Conservation (phyloP, 2,888 invertebrate genomes). For the Hanleya hanleyi region DNA sequence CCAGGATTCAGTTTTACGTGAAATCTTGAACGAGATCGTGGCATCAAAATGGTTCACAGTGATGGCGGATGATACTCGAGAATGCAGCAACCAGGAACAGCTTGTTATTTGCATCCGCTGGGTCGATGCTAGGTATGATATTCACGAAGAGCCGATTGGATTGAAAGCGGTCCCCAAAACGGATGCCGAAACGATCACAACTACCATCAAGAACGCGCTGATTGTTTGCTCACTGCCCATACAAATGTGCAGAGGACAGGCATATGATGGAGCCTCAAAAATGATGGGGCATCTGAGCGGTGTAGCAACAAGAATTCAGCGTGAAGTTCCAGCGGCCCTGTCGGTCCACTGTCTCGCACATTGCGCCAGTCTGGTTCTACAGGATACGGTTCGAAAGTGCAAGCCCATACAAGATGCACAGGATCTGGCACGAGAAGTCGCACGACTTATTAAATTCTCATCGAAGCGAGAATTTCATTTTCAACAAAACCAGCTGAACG, state of each 20-base stretch:
- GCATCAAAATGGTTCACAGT: not conserved
- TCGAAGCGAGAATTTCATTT: slow-evolving; percentile 28
- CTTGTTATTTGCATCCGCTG: slow-evolving; percentile 13
- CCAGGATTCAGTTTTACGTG: not conserved
- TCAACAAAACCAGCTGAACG: slow-evolving; percentile 18
- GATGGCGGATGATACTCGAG: not conserved
- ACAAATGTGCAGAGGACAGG: slow-evolving; percentile 29
- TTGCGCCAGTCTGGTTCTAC: slow-evolving; percentile 25
- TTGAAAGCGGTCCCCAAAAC: slow-evolving; percentile 1
- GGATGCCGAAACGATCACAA: not conserved
- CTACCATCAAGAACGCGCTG: not conserved
- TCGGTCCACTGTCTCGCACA: slow-evolving; percentile 32
- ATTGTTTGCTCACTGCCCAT: slow-evolving; percentile 12
- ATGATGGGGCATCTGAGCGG: slow-evolving; percentile 23
- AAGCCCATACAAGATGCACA: slow-evolving; percentile 31
- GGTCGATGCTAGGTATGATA: slow-evolving; percentile 12
- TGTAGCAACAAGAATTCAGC: slow-evolving; percentile 26
- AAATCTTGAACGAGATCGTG: not conserved
- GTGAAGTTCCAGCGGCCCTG: slow-evolving; percentile 19
- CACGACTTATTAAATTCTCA: slow-evolving; percentile 27
- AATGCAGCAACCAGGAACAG: slow-evolving; percentile 13
- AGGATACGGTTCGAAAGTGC: slow-evolving; percentile 17
- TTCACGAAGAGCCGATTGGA: slow-evolving; percentile 19
- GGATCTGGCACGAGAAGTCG: slow-evolving; percentile 26
- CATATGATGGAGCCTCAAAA: slow-evolving; percentile 28